Conservation (phyloP, 2,113 vertebrate genomes). For the Campylomormyrus tamandua region DNA sequence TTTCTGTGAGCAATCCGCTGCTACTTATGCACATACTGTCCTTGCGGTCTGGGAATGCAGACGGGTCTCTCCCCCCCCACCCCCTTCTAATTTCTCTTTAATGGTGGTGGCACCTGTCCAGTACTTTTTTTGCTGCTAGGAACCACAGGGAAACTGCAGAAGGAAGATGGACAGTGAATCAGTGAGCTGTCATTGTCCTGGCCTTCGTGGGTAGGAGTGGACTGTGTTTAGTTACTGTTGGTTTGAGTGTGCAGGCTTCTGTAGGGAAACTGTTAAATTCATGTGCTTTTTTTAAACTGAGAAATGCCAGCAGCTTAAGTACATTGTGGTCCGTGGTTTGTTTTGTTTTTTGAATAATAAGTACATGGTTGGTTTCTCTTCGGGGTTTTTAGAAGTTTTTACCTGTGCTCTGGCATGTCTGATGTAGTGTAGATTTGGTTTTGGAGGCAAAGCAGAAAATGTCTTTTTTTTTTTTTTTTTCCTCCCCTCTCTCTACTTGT, state of each 20-base stretch:
- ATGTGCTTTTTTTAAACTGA: neutral
- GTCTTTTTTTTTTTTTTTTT: neutral
- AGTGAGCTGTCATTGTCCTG: neutral
- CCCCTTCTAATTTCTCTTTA: neutral
- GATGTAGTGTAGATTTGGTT: neutral
- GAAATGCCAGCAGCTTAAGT: neutral
- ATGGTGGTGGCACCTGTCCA: conserved; percentile 7
- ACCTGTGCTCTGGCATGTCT: neutral
- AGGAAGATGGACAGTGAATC: neutral
- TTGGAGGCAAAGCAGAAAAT: neutral
- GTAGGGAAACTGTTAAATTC: neutral
- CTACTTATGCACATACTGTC: neutral
- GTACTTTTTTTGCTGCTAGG: neutral
- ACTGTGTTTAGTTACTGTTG: neutral
- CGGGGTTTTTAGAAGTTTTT: neutral
- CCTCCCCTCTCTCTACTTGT: neutral
- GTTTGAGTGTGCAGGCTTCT: neutral
- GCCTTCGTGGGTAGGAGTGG: neutral
- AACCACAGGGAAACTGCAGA: neutral
- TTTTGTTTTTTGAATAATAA: neutral
- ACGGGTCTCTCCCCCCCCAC: neutral
- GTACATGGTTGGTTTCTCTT: neutral
- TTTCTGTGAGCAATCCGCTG: neutral
- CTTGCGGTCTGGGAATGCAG: neutral
- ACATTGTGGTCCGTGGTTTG: neutral